These are phyloP conservation scores for Siderastrea radians DNA, from an alignment of 92 coral and sea anemone genomes.

Conservation along the genomic window DNA sequence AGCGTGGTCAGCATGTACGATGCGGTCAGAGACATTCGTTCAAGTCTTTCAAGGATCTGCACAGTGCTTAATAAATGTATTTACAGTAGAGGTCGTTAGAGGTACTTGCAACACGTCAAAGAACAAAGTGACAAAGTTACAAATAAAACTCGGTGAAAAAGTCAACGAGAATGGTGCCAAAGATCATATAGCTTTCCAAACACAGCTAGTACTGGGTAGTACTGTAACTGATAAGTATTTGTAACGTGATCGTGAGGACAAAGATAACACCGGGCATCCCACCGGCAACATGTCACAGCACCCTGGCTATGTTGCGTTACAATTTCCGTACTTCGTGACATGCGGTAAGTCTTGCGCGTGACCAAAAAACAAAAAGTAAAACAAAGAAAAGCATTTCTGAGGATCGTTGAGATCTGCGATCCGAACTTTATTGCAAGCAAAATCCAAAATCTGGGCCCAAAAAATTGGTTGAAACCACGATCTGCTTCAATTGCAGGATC, in stretches of 20 bases:
- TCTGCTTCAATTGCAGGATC: no score
- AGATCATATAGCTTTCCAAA: background rate
- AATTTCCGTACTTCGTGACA: background rate
- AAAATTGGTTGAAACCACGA: no score
- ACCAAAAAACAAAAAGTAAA: no score
- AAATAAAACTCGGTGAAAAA: background rate
- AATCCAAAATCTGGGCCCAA: no score
- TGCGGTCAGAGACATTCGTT: background rate
- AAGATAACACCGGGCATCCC: background rate
- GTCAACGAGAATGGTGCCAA: background rate
- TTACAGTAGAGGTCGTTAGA: no score
- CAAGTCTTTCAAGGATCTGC: background rate
- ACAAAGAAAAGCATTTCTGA: no score
- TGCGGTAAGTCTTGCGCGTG: background rate
- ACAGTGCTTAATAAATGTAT: background rate
- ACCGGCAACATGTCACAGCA: background rate
- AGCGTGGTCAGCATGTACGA: constrained; percentile 14
- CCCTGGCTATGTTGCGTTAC: no score
- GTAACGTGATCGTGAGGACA: background rate
- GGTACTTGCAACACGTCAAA: constrained; percentile 6
- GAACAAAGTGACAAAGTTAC: constrained; percentile 1
- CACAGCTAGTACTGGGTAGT: background rate
- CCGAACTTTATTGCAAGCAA: no score
- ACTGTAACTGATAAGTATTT: no score
- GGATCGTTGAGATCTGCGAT: no score